These are phyloP conservation scores for Lottia gigantea DNA, from an alignment of 2,888 invertebrate species.

Conservation along the genomic window DNA sequence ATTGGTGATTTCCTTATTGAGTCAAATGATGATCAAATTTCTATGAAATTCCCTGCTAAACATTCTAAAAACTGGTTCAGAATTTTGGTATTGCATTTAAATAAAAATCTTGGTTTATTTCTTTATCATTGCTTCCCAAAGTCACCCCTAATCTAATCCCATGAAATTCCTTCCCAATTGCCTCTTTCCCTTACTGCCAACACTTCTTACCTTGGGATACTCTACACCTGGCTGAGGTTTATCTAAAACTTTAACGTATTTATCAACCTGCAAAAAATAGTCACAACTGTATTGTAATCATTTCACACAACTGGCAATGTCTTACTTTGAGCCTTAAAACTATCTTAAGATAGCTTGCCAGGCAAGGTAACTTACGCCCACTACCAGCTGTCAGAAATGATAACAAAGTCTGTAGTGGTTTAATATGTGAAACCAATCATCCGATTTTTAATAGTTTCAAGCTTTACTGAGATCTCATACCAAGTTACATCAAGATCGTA, in stretches of 20 bases:
- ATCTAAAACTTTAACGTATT: slow-evolving; percentile 74
- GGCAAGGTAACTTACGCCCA: too few species aligned
- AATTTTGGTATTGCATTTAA: neutral
- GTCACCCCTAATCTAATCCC: neutral
- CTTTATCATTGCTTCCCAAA: neutral
- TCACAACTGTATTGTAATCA: neutral
- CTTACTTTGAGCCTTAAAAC: too few species aligned
- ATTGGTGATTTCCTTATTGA: too few species aligned
- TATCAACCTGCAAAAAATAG: slow-evolving; percentile 52
- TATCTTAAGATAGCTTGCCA: too few species aligned
- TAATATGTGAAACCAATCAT: too few species aligned
- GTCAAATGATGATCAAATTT: too few species aligned
- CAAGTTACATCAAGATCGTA: too few species aligned
- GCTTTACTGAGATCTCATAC: too few species aligned
- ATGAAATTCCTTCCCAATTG: neutral
- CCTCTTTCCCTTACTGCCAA: slow-evolving; percentile 19
- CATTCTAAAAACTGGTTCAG: neutral
- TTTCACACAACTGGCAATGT: too few species aligned
- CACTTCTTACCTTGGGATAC: neutral
- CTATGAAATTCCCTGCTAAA: neutral
- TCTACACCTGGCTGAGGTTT: slow-evolving; percentile 67
- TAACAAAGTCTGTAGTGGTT: too few species aligned
- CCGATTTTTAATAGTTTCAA: too few species aligned
- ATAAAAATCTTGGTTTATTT: neutral
- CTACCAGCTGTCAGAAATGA: too few species aligned